These are phyloP conservation scores for Myotis pilosus DNA, from an alignment of 2,797 vertebrate species.

Conservation along the genomic window DNA sequence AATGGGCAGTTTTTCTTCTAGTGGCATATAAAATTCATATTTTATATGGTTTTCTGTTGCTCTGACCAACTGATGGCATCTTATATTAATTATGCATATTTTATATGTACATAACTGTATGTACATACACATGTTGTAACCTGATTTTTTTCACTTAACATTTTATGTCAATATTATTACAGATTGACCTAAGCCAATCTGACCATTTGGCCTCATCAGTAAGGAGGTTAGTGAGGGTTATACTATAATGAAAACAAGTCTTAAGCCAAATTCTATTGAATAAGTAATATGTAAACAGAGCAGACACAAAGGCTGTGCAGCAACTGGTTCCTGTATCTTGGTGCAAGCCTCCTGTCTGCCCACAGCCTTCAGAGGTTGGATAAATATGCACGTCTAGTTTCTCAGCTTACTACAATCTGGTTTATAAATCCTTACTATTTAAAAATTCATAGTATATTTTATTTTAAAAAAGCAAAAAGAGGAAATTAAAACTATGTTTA, in stretches of 20 bases:
- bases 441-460: neutral
- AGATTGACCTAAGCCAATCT: neutral
- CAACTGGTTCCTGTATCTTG: neutral
- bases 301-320: neutral
- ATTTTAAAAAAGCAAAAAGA: neutral
- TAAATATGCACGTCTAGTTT: neutral
- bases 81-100: neutral
- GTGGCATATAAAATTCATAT: neutral
- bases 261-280: neutral
- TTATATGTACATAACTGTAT: neutral
- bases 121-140: neutral
- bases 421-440: neutral
- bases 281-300: neutral
- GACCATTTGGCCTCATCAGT: neutral
- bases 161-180: neutral
- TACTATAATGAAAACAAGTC: neutral
- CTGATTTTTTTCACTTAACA: neutral
- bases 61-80: neutral
- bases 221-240: neutral
- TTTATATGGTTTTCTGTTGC: neutral
- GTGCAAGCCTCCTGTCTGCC: neutral
- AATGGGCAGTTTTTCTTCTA: neutral
- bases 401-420: neutral
- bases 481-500: neutral
- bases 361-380: neutral